A percentile compares a stretch with the other conserved stretches of the same genome.
Conservation (phyloP, 2,888 invertebrate species). For the Fragum sueziense region DNA sequence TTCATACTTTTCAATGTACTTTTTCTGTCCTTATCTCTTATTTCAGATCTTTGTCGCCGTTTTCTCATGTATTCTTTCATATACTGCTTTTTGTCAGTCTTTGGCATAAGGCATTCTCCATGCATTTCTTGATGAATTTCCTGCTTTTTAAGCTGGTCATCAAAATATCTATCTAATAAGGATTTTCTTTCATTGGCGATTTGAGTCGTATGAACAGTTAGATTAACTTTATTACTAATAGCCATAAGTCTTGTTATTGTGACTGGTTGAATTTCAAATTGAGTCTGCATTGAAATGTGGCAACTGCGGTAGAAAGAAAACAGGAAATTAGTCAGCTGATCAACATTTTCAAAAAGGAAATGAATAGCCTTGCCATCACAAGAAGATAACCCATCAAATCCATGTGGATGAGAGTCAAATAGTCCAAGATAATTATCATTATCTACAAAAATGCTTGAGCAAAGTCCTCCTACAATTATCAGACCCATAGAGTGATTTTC, state of each 20-base stretch:
- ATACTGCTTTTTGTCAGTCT: neutral
- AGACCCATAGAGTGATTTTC: neutral
- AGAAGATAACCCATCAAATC: neutral
- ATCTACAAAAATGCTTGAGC: neutral
- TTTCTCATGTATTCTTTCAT: conserved; percentile 8
- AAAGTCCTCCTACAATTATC: neutral
- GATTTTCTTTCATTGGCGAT: neutral
- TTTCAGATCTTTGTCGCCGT: neutral
- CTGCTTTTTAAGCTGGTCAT: neutral
- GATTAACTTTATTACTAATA: neutral
- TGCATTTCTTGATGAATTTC: neutral
- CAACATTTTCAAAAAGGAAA: neutral
- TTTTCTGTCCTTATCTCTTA: neutral
- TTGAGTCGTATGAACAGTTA: neutral
- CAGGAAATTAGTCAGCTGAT: neutral
- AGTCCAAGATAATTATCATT: neutral
- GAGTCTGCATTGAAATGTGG: conserved; percentile 7
- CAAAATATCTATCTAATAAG: conserved; percentile 1
- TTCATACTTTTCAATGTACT: neutral
- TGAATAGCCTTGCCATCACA: neutral
- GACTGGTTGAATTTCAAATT: conserved; percentile 18
- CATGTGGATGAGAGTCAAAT: neutral
- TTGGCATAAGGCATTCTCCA: neutral
- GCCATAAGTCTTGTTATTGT: neutral
- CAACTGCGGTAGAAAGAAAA: conserved; percentile 2